Evolutionary conservation across 2,113 vertebrate genomes (phyloP), one percentile per base, ranked within the genome.

Genomic region (Podarcis raffonei): DNA sequence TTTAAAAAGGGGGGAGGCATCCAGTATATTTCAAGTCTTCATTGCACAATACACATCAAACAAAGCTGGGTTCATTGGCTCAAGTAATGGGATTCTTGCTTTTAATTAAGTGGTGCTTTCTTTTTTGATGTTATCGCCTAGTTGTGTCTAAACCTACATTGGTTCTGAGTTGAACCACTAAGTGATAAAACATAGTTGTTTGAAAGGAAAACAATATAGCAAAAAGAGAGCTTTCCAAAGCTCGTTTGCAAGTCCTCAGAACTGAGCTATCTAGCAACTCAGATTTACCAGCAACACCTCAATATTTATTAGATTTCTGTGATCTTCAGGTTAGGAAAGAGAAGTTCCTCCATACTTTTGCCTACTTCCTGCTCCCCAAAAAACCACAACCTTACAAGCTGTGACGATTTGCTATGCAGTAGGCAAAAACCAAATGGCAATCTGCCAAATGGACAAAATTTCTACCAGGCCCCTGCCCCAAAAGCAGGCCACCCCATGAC

Each of bases 21-120:
- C 88, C 48, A 80, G 81, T 83, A n/a, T 30, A 25, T 85, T 72
- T 90, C 72, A 86, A n/a, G 25, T 84, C 66, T 22, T 76, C 42
- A 88, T 39, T 91, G n/a, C 1, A 16, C 65, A 87, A 71, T 68
- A 86, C 23, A 37, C 72, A 74, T 83, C 30, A 87, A 91, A 89
- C 2, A 90, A 90, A 71, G 4, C 0, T 39, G 30, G 71, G 6
- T 12, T 62, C 30, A 32, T 23, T 86, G 77, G 32, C 3, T 68
- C 66, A 39, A 90, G 42, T 27, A 76, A 83, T 37, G 85, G 30
- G 83, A 22, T 7, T 68, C 71, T 86, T 88, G 20, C 20, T 77
- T 90, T 90, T 82, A 68, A 0, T 39, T 69, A 81, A 1, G 76
- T 32, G 35, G 5, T 77, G 75, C 20, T 18, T 66, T n/a, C 3